These are phyloP conservation scores for Matsumyia berberina DNA, from an alignment of 2,888 invertebrate species.

Conservation along the genomic window DNA sequence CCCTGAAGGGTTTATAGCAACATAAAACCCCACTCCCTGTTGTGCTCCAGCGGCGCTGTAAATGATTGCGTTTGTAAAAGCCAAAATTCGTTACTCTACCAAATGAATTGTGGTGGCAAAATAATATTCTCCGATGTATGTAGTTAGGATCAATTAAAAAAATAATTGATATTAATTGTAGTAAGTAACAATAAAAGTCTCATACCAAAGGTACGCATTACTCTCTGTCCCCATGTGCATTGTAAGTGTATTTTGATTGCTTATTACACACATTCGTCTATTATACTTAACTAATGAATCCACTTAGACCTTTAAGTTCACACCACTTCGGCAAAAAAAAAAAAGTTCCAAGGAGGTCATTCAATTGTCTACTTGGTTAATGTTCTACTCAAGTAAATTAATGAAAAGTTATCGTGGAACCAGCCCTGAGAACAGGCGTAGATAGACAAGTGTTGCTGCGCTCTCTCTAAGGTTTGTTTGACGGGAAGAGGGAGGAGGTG, in stretches of 20 bases:
- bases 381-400: conserved; percentile 44
- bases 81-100: not conserved
- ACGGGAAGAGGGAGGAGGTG: not conserved
- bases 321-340: conserved; percentile 11
- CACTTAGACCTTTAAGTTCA: conserved; percentile 41
- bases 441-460: conserved; percentile 36
- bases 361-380: conserved; percentile 43
- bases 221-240: not conserved
- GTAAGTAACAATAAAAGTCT: not conserved
- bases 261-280: conserved; percentile 23
- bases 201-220: not conserved
- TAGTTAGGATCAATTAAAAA: conserved; percentile 13
- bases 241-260: not conserved
- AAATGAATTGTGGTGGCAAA: conserved; percentile 16
- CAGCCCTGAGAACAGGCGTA: not conserved
- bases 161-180: conserved; percentile 38
- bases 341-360: conserved; percentile 23
- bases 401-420: conserved; percentile 17
- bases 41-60: not conserved
- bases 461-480: conserved; percentile 19
- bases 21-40: not conserved
- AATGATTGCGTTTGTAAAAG: not conserved
- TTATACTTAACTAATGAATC: conserved; percentile 28
- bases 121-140: conserved; percentile 8
- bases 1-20: not conserved